Evolutionary conservation across 2,797 vertebrate genomes (phyloP).

Genomic region (Gouania willdenowi): DNA sequence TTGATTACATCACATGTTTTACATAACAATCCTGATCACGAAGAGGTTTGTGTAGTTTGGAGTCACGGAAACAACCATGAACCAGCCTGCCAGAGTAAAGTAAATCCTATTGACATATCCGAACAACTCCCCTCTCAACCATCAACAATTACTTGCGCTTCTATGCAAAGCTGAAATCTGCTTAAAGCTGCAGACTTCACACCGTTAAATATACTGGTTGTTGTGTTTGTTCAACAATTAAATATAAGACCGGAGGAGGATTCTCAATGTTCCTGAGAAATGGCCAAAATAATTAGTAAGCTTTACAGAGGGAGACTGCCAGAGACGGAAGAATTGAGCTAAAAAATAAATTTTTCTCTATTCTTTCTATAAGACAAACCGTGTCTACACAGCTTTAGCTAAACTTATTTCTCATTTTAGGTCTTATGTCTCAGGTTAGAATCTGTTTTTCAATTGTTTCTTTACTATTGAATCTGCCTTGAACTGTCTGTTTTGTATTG

Average conservation of each 20-base stretch:
- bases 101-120: too few relatives aligned
- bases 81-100: neutral
- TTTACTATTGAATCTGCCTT: neutral
- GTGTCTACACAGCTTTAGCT: neutral
- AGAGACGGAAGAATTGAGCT: too few relatives aligned
- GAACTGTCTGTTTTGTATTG: neutral
- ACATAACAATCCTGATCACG: neutral
- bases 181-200: neutral
- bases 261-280: neutral
- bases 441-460: too few relatives aligned
- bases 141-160: neutral
- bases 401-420: too few relatives aligned
- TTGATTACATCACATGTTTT: neutral
- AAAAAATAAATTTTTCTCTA: neutral
- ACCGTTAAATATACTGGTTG: neutral
- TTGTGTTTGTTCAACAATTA: conserved; percentile 2
- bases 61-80: neutral
- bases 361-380: neutral
- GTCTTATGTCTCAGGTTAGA: too few relatives aligned
- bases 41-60: neutral
- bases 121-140: neutral
- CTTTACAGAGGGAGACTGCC: neutral
- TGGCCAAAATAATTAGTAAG: neutral
- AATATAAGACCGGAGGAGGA: neutral
- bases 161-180: neutral